A percentile compares a stretch with the other conserved stretches of the same genome.
Conservation (phyloP, 2,113 vertebrate species). For the Atrichornis clamosus region DNA sequence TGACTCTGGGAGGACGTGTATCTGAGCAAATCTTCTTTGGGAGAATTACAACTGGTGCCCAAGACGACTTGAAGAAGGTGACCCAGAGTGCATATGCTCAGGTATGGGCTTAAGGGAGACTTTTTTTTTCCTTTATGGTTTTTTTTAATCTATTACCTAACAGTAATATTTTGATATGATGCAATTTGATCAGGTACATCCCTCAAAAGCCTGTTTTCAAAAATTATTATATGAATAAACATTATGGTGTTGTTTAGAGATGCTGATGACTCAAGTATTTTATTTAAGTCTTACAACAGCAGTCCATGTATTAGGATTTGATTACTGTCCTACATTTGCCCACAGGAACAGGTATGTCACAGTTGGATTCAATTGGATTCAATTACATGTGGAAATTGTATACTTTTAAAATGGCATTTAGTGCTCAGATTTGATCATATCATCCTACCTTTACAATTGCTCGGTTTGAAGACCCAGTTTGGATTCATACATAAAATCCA, state of each 20-base stretch:
- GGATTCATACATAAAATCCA: background rate
- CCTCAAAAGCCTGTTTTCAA: background rate
- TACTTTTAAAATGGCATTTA: background rate
- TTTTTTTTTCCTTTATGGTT: background rate
- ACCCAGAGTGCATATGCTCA: constrained; percentile 97
- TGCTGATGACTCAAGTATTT: background rate
- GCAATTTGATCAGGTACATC: background rate
- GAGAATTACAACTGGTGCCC: constrained; percentile 92
- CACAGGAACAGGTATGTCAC: background rate
- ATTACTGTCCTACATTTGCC: background rate
- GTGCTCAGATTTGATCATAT: background rate
- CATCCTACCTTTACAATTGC: background rate
- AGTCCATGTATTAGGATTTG: background rate
- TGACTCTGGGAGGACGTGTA: constrained; percentile 93
- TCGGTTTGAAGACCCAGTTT: background rate
- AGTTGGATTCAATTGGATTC: background rate
- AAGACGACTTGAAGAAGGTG: constrained; percentile 94
- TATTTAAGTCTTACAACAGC: background rate
- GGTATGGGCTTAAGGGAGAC: constrained; percentile 64
- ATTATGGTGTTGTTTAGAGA: background rate
- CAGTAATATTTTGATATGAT: background rate
- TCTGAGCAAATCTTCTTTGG: constrained; percentile 95
- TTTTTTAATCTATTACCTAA: background rate
- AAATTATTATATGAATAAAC: background rate
- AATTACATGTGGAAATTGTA: background rate